These are phyloP conservation scores for Phlogophora meticulosa DNA, from an alignment of 2,888 invertebrate genomes.

Conservation along the genomic window DNA sequence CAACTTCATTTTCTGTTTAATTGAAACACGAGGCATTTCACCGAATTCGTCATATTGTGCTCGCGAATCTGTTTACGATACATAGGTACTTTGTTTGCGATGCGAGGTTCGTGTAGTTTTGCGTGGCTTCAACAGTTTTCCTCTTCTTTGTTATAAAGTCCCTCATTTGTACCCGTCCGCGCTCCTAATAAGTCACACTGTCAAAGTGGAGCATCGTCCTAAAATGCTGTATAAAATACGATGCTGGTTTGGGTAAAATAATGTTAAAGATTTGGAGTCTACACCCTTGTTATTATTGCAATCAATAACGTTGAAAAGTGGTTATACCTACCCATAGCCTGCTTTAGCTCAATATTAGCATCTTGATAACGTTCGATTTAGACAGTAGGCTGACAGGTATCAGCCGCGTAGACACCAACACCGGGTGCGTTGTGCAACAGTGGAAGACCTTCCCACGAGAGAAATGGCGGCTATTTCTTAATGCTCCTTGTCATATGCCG, in stretches of 20 bases:
- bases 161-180: constrained; percentile 52
- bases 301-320: constrained; percentile 18
- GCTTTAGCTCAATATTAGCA: constrained; percentile 34
- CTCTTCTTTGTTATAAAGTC: constrained; percentile 46
- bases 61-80: constrained; percentile 77
- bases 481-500: constrained; percentile 82
- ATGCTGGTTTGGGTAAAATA: constrained; percentile 19
- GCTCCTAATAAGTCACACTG: constrained; percentile 48
- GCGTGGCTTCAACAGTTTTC: constrained; percentile 44
- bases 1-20: constrained; percentile 85
- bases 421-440: constrained; percentile 81
- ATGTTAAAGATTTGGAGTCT: constrained; percentile 11
- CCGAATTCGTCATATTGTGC: constrained; percentile 81
- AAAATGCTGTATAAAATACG: no score
- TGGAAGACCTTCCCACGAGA: constrained; percentile 87
- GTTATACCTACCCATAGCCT: constrained; percentile 31
- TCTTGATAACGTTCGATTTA: constrained; percentile 62
- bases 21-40: constrained; percentile 84
- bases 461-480: constrained; percentile 87
- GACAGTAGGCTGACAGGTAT: constrained; percentile 66
- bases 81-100: constrained; percentile 72
- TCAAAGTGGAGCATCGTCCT: constrained; percentile 28
- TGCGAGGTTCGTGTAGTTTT: constrained; percentile 63
- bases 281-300: background rate
- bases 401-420: constrained; percentile 69